These are phyloP conservation scores for Forbesichthys agassizii DNA, from an alignment of 2,113 vertebrate species.

Conservation along the genomic window DNA sequence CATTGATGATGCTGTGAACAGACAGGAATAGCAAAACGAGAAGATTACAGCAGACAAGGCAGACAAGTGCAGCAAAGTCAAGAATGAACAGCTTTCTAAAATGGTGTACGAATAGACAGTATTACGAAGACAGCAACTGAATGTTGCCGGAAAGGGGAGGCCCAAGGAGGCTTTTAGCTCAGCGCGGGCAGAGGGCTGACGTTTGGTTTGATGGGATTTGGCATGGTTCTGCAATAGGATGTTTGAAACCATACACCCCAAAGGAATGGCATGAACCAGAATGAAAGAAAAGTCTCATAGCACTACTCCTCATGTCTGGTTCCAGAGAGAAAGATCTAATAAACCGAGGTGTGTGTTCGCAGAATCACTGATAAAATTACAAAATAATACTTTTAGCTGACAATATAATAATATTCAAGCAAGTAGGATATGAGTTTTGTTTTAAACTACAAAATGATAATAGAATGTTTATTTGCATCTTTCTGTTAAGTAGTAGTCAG, in stretches of 20 bases:
- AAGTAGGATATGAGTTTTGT: too few species aligned
- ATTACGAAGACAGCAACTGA: not conserved
- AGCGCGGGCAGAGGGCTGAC: constrained; percentile 7
- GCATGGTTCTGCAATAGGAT: not conserved
- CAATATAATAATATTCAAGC: too few species aligned
- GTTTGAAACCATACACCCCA: not conserved
- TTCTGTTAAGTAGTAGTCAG: not conserved
- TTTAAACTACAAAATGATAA: too few species aligned
- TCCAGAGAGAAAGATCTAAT: too few species aligned
- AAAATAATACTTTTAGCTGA: too few species aligned
- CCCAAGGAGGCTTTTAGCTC: constrained; percentile 18
- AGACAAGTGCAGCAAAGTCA: constrained; percentile 4
- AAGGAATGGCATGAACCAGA: not conserved
- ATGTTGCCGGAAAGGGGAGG: not conserved
- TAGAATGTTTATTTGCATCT: too few species aligned
- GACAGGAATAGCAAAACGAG: constrained; percentile 31
- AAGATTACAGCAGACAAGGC: not conserved
- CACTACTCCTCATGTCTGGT: too few species aligned
- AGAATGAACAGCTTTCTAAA: not conserved
- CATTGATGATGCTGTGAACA: constrained; percentile 93
- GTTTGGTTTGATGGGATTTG: not conserved
- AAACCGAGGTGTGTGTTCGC: too few species aligned
- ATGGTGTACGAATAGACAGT: not conserved
- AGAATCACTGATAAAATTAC: too few species aligned
- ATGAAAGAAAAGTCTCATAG: not conserved